Base-by-base conservation (phyloP, 2,888 invertebrate genomes). In the Smittia aterrima region DNA sequence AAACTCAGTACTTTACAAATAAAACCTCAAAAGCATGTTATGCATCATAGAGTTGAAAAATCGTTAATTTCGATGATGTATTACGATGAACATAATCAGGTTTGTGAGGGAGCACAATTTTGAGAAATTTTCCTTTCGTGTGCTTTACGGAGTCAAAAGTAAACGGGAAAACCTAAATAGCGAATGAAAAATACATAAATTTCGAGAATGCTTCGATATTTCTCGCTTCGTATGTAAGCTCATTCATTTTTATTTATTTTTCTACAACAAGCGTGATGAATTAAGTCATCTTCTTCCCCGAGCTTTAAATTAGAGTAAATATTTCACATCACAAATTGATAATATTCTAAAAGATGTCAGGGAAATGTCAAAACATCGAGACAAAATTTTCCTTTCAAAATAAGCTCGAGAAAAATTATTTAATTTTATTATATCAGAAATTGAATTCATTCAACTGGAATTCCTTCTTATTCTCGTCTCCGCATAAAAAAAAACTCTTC, bases 51-150 rank as follows among this genome's bases (percentile, higher is more conserved):
- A 54, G 7, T 41, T 47, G 72, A 72, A 62, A 72, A 58, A 72
- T 72, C 58, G 58, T 40, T 72, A 72, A 72, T 72, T 72, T 72
- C 24, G 32, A 62, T 72, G 72, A 72, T 72, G 72, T 38, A 72
- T 72, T 72, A 32, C 54, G 18, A 27, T 41, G 32, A 38, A 24
- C 62, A 32, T 27, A 38, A 54, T 58, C 54, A 72, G 40, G 25
- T 72, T 54, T 38, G 20, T 2, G 11, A 47, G 16, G n/a, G n/a
- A n/a, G n/a, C n/a, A n/a, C n/a, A n/a, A n/a, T n/a, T n/a, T n/a
- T n/a, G n/a, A n/a, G n/a, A n/a, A n/a, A n/a, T n/a, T n/a, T n/a
- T n/a, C n/a, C n/a, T 7, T 58, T 22, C 2, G 22, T 58, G 47
- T 47, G 47, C 47, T 47, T 47, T 13, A n/a, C n/a, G 16, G 11